Evolutionary conservation across 2,888 invertebrate genomes (phyloP).

Genomic region (Drosophila rubida): DNA sequence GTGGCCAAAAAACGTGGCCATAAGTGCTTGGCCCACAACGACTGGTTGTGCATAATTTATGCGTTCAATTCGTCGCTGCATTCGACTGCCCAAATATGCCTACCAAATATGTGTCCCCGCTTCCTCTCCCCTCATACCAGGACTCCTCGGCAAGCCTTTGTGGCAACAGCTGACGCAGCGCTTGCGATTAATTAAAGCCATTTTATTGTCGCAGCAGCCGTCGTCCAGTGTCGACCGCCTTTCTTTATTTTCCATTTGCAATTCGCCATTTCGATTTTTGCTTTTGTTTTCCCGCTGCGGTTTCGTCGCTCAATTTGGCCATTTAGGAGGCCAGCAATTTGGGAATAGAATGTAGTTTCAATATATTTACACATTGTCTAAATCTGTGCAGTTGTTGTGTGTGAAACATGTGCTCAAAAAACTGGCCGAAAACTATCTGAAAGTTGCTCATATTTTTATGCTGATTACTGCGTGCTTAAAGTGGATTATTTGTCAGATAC

Average conservation of each 20-base stretch:
- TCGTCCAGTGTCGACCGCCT: background rate
- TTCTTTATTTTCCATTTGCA: background rate
- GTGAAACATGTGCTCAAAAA: too few relatives aligned
- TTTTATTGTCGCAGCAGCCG: conserved; percentile 64
- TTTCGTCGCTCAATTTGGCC: conserved; percentile 3
- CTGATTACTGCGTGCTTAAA: too few relatives aligned
- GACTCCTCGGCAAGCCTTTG: conserved; percentile 28
- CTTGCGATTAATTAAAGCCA: conserved; percentile 73
- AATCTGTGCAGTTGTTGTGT: too few relatives aligned
- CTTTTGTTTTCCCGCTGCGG: conserved; percentile 1
- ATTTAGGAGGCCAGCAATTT: conserved; percentile 9
- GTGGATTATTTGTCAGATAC: too few relatives aligned
- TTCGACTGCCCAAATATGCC: conserved; percentile 48
- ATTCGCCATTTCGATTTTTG: background rate
- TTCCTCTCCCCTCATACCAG: background rate
- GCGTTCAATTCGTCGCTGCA: conserved; percentile 74
- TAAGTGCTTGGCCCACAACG: conserved; percentile 69
- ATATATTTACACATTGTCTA: too few relatives aligned
- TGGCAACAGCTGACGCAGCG: conserved; percentile 66
- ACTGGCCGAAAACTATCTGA: too few relatives aligned
- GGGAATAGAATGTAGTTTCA: background rate
- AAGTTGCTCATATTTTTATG: too few relatives aligned
- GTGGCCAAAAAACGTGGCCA: conserved; percentile 58
- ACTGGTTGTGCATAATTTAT: conserved; percentile 75
- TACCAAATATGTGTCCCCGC: conserved; percentile 11